Evolutionary conservation across 2,888 invertebrate genomes (phyloP), one percentile per base, ranked within the genome.

Genomic region (Ptilodon capucinus): DNA sequence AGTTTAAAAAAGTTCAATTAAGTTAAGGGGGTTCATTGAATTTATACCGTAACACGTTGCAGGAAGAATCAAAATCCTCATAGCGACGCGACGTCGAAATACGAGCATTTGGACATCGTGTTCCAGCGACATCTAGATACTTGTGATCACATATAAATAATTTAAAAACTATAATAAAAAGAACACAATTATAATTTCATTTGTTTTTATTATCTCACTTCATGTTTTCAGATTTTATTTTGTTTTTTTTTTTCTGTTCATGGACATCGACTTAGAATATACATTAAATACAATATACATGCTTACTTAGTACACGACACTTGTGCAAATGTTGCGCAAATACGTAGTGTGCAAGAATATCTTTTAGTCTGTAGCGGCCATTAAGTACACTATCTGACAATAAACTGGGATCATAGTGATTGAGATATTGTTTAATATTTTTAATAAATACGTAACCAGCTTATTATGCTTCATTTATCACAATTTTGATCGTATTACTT

Each of bases 91-190:
- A 44, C 74, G 4, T 60, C 77, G 0, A 83, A 78, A 50, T 57
- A 67, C 11, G 87, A 86, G 46, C 82, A 87, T 13, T 64, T 83
- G 64, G 85, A 88, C 25, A 46, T 85, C 2, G 74, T 81, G 35
- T 84, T 91, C 45, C 87, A 89, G 44, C 74, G 90, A 8, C 86
- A 86, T 51, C 57, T 90, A 17, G 89, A 91, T 58, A 74, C 85
- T 2, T 81, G 83, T 36, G 83, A 87, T 14, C 85, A 82, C 48
- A 71, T 87, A 51, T 87, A 47, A 59, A 17, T 2, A 18, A n/a
- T n/a, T n/a, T n/a, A n/a, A n/a, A n/a, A n/a, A n/a, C n/a, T n/a
- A n/a, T n/a, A n/a, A 51, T 57, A 54, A 57, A 58, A 64, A 11
- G 45, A 66, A 65, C 53, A 4, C 45, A 49, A 45, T 40, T 35